Conservation (phyloP, 2,888 invertebrate genomes). For the Furcula furcula region DNA sequence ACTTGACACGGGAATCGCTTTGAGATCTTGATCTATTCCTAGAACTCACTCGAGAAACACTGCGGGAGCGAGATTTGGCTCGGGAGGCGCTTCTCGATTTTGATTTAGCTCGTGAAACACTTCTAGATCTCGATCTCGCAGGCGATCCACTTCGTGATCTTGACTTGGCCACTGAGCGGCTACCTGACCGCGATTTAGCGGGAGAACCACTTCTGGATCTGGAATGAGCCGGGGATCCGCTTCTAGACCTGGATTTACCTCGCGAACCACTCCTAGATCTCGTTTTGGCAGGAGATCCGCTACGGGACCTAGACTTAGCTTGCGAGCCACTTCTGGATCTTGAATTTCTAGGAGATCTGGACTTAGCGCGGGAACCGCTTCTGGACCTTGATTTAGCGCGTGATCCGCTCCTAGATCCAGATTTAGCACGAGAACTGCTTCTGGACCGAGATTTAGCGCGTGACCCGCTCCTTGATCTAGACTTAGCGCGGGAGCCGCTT, state of each 20-base stretch:
- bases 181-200: constrained; percentile 29
- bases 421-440: background rate
- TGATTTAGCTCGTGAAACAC: constrained; percentile 6
- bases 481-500: background rate
- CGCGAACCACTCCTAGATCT: background rate
- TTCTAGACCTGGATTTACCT: constrained; percentile 13
- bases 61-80: constrained; percentile 14
- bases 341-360: background rate
- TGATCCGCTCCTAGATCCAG: background rate
- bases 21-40: constrained; percentile 10
- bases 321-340: background rate
- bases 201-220: constrained; percentile 27
- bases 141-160: constrained; percentile 14
- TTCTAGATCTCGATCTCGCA: constrained; percentile 10
- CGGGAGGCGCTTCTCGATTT: constrained; percentile 10
- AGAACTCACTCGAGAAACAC: too few species aligned
- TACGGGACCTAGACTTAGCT: background rate
- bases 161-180: constrained; percentile 28
- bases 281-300: background rate
- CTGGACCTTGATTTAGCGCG: background rate
- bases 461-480: background rate
- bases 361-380: background rate
- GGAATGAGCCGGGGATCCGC: constrained; percentile 14
- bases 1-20: constrained; percentile 18
- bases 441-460: background rate